Evolutionary conservation across 2,797 vertebrate species (phyloP).

Genomic region (Neosalanx taihuensis): DNA sequence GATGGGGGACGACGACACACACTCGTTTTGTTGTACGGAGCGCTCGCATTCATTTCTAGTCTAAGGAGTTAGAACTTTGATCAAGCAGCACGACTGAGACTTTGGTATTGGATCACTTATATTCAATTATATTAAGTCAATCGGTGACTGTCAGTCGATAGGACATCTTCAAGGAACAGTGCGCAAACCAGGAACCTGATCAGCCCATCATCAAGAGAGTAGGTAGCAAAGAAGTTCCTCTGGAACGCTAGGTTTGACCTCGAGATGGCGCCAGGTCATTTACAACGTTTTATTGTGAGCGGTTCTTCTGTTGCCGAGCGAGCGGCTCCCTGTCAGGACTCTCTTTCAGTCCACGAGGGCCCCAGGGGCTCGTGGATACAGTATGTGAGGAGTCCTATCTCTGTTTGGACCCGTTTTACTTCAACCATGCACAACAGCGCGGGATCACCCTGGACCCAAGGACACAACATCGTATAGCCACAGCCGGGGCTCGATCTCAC

Average conservation of each 20-base stretch:
- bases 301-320: neutral
- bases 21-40: neutral
- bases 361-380: slow-evolving; percentile 18
- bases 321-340: neutral
- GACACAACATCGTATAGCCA: no score
- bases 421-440: no score
- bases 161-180: no score
- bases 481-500: no score
- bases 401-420: no score
- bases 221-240: neutral
- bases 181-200: neutral
- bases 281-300: slow-evolving; percentile 16
- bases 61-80: neutral
- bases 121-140: neutral
- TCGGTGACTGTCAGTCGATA: neutral
- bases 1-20: neutral
- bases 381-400: no score
- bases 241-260: slow-evolving; percentile 22
- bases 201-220: neutral
- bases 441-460: no score
- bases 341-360: slow-evolving; percentile 22
- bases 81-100: neutral
- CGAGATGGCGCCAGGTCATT: slow-evolving; percentile 52
- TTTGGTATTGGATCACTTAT: neutral
- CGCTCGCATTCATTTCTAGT: neutral